Conservation (phyloP, 1,140 invertebrate species). For the Notospermus geniculatus region DNA sequence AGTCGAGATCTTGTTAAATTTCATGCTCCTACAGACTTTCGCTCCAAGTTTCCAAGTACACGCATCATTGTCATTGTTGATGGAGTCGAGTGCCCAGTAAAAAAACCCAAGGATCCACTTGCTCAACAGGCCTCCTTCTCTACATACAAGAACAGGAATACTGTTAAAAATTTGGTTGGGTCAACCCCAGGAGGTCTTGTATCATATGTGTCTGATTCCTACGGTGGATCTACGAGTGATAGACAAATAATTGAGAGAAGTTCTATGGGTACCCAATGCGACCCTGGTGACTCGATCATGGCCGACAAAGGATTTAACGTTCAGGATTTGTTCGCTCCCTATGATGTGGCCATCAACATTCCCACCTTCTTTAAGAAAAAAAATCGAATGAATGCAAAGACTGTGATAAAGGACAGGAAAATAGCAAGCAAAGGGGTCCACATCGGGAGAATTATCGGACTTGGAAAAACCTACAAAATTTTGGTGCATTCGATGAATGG, state of each 20-base stretch:
- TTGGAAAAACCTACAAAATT: neutral
- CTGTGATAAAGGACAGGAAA: neutral
- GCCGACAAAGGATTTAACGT: neutral
- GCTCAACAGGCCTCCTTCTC: neutral
- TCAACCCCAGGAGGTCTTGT: neutral
- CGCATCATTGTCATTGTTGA: neutral
- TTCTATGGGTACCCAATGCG: neutral
- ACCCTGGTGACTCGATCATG: neutral
- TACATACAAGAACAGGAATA: too few relatives aligned
- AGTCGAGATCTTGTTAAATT: neutral
- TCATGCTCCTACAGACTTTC: neutral
- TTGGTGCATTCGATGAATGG: neutral
- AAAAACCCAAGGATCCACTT: neutral
- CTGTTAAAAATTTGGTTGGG: neutral
- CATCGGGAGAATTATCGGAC: neutral
- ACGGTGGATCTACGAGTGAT: neutral
- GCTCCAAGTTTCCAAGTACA: neutral
- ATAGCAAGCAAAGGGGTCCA: neutral
- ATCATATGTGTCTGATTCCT: neutral
- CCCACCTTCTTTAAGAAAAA: neutral
- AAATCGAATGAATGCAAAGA: neutral
- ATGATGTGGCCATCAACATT: neutral
- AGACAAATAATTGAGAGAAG: neutral
- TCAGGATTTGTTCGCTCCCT: neutral
- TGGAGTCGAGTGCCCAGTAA: too few relatives aligned